Evolutionary conservation across 1,140 invertebrate genomes (phyloP).

Genomic region (Galleria mellonella): DNA sequence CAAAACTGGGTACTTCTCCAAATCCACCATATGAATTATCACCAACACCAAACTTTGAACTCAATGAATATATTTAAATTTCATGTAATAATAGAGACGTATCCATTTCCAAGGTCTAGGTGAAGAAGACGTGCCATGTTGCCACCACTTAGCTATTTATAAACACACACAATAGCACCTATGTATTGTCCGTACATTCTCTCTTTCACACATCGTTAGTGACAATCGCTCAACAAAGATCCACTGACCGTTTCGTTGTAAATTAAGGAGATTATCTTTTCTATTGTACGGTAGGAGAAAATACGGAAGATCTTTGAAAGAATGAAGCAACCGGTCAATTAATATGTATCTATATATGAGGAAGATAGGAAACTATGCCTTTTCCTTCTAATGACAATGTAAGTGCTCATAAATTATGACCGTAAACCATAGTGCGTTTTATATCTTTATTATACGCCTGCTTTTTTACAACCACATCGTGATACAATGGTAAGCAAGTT

Average conservation of each 20-base stretch:
- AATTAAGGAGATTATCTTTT: conserved; percentile 9
- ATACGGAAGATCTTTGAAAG: conserved; percentile 1
- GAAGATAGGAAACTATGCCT: too few relatives aligned
- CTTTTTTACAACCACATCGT: too few relatives aligned
- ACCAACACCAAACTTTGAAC: conserved; percentile 4
- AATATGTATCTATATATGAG: too few relatives aligned
- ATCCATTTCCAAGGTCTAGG: conserved; percentile 63
- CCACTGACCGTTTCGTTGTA: conserved; percentile 3
- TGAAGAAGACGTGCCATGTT: conserved; percentile 42
- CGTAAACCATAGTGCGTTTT: too few relatives aligned
- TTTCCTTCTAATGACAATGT: too few relatives aligned
- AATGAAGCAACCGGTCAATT: too few relatives aligned
- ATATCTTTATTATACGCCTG: too few relatives aligned
- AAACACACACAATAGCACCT: conserved; percentile 44
- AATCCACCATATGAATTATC: conserved; percentile 26
- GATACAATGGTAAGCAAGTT: too few relatives aligned
- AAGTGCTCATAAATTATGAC: too few relatives aligned
- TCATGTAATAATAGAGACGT: conserved; percentile 16
- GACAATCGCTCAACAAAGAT: conserved; percentile 8
- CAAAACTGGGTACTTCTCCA: neutral
- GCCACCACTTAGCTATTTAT: conserved; percentile 62
- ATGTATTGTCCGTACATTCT: neutral
- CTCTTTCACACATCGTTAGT: neutral
- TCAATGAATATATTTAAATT: neutral
- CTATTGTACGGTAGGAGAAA: conserved; percentile 2